Conservation (phyloP, 2,113 vertebrate species). For the Myiozetetes cayanensis region DNA sequence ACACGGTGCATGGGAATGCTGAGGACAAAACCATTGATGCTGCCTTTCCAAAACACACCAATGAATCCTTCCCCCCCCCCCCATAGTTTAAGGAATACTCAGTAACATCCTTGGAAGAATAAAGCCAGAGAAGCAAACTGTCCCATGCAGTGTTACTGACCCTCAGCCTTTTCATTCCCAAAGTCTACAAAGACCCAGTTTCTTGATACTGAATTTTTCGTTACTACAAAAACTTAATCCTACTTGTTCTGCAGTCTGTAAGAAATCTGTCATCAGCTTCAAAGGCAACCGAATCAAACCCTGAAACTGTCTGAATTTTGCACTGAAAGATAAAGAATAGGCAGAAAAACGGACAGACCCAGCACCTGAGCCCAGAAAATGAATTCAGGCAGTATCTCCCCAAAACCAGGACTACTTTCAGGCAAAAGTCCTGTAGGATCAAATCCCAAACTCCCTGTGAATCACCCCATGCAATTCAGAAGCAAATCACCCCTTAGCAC, state of each 20-base stretch:
- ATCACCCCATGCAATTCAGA: not conserved
- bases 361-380: not conserved
- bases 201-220: not conserved
- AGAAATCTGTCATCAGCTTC: not conserved
- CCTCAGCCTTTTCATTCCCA: not conserved
- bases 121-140: not conserved
- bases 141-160: not conserved
- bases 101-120: not conserved
- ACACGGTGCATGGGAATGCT: not conserved
- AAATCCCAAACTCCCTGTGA: not conserved
- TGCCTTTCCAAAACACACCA: not conserved
- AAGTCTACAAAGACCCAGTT: not conserved
- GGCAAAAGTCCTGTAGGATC: not conserved
- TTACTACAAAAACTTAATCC: slow-evolving; percentile 8
- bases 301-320: not conserved
- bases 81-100: not conserved
- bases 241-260: not conserved
- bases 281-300: not conserved
- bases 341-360: not conserved
- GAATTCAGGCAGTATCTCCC: not conserved
- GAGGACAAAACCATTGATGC: not conserved
- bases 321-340: not conserved
- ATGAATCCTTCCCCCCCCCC: rapidly evolving
- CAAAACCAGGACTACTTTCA: not conserved
- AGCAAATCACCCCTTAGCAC: not conserved